A percentile compares a stretch with the other conserved stretches of the same genome.
phyloP scores from a whole-genome alignment of 2,888 invertebrate species.

The Lepetodrilus schrolli region DNA sequence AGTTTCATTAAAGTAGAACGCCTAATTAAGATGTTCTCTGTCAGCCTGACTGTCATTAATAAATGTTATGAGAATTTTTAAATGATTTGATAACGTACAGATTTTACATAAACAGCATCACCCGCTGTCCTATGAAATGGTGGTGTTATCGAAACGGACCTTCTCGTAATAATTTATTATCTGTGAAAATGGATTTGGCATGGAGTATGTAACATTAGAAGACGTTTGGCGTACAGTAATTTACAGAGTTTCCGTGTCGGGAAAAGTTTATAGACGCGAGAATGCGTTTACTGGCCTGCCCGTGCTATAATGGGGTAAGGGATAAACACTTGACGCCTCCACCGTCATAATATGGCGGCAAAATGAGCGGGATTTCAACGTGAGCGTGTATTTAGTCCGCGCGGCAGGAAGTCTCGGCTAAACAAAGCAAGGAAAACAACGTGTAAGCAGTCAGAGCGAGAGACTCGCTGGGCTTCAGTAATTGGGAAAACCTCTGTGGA shows the following conservation, averaged over 20 bases:
- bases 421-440: slow-evolving; percentile 19
- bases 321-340: neutral
- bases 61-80: too few relatives aligned
- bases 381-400: neutral
- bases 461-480: neutral
- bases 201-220: neutral
- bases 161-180: neutral
- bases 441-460: neutral
- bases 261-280: slow-evolving; percentile 14
- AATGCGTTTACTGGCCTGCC: slow-evolving; percentile 5
- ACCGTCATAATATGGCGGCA: slow-evolving; percentile 19
- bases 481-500: slow-evolving; percentile 24
- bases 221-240: neutral
- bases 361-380: slow-evolving; percentile 21
- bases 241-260: slow-evolving; percentile 16
- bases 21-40: neutral
- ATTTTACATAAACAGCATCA: too few relatives aligned
- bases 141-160: too few relatives aligned
- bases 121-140: neutral
- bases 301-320: neutral
- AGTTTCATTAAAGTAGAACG: neutral
- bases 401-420: neutral
- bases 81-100: too few relatives aligned
- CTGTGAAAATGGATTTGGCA: neutral
- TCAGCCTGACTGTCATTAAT: neutral